phyloP scores from a whole-genome alignment of 2,113 vertebrate species.

The Tychaedon coryphoeus region DNA sequence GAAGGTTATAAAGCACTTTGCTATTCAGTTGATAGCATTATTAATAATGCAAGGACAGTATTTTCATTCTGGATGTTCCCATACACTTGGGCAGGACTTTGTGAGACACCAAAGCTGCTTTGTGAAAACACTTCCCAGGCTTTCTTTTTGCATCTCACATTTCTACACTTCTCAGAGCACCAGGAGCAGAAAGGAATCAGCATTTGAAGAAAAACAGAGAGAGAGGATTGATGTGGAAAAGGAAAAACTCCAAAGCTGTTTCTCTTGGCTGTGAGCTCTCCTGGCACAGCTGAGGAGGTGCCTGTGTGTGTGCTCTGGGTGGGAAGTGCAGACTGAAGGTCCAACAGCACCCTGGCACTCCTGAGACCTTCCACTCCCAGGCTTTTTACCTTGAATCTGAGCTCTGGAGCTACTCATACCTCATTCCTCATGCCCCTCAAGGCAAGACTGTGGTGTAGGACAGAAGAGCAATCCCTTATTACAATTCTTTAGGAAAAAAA shows the following conservation, averaged over 20 bases:
- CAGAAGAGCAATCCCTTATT: background rate
- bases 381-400: background rate
- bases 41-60: background rate
- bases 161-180: background rate
- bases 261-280: background rate
- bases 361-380: background rate
- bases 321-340: background rate
- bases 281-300: background rate
- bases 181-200: background rate
- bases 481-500: background rate
- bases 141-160: background rate
- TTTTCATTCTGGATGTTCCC: background rate
- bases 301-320: background rate
- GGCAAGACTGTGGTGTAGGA: background rate
- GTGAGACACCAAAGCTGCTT: background rate
- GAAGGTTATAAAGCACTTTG: background rate
- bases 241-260: background rate
- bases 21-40: background rate
- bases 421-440: background rate
- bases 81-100: background rate
- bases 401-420: background rate
- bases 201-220: slow-evolving; percentile 38
- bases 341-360: background rate
- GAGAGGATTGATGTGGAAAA: background rate
- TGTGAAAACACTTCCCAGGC: slow-evolving; percentile 6